Evolutionary conservation across 2,888 invertebrate genomes (phyloP).

Genomic region (Stomorhina lunata): DNA sequence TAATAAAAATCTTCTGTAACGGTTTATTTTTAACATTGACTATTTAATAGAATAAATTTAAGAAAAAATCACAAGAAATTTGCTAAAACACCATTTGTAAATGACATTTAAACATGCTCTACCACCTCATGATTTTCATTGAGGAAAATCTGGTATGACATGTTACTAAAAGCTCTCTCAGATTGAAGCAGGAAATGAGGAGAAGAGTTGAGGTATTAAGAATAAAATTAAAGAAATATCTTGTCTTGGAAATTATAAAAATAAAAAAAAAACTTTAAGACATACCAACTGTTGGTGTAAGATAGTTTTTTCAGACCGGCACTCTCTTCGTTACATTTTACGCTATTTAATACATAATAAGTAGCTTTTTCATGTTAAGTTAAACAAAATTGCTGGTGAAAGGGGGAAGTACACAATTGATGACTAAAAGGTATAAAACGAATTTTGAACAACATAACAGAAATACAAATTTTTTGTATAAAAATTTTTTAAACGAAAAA

Average conservation of each 20-base stretch:
- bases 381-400: slow-evolving; percentile 21
- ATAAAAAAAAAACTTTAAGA: neutral
- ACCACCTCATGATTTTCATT: slow-evolving; percentile 23
- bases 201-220: neutral
- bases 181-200: neutral
- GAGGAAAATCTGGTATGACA: slow-evolving; percentile 39
- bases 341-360: slow-evolving; percentile 11
- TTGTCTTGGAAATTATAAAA: slow-evolving; percentile 23
- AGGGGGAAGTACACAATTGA: neutral
- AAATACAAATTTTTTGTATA: too few species aligned
- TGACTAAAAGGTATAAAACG: neutral
- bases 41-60: slow-evolving; percentile 18
- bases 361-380: neutral
- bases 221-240: neutral
- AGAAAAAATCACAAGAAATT: slow-evolving; percentile 9
- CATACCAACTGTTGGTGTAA: slow-evolving; percentile 7
- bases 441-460: neutral
- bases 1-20: slow-evolving; percentile 29
- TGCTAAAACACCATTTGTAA: slow-evolving; percentile 40
- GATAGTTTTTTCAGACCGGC: too few species aligned
- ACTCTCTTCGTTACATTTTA: slow-evolving; percentile 4
- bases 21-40: slow-evolving; percentile 47
- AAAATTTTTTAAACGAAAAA: too few species aligned
- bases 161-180: slow-evolving; percentile 44
- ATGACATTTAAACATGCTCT: slow-evolving; percentile 58